Conservation (phyloP, 1,140 invertebrate genomes). For the Chrysopa pallens region DNA sequence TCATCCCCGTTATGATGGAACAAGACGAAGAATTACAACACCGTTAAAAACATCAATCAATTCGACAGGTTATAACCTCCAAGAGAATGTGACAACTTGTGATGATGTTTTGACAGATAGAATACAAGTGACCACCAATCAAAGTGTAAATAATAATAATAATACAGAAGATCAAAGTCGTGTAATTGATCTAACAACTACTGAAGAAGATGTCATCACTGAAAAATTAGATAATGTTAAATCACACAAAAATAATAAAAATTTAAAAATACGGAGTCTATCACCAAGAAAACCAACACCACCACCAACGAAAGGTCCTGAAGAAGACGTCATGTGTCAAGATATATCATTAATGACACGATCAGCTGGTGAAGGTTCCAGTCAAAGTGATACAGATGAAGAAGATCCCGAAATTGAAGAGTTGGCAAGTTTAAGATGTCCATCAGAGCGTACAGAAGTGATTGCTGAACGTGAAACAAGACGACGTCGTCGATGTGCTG, state of each 20-base stretch:
- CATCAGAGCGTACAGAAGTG: conserved; percentile 72
- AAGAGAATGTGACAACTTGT: conserved; percentile 9
- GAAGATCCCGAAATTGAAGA: conserved; percentile 60
- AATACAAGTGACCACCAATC: conserved; percentile 16
- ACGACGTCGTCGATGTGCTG: conserved; percentile 55
- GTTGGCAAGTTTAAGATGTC: conserved; percentile 63
- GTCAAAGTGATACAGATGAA: conserved; percentile 29
- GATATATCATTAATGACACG: conserved; percentile 29
- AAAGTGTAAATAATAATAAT: conserved; percentile 3
- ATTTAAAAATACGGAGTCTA: conserved; percentile 2
- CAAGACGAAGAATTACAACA: conserved; percentile 18
- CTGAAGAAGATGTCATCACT: conserved; percentile 6
- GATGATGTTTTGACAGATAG: conserved; percentile 21
- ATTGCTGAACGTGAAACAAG: conserved; percentile 67
- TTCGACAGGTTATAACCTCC: conserved; percentile 6
- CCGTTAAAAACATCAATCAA: conserved; percentile 10
- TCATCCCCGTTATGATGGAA: conserved; percentile 40
- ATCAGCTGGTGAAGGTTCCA: conserved; percentile 28
- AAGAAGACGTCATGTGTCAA: conserved; percentile 14
- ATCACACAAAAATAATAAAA: neutral
- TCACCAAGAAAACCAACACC: conserved; percentile 1
- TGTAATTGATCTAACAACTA: conserved; percentile 9
- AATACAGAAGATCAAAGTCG: conserved; percentile 1
- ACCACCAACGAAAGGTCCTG: conserved; percentile 8
- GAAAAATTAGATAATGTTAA: conserved; percentile 9